phyloP scores from a whole-genome alignment of 2,888 invertebrate species.

The Microplitis deprimator region DNA sequence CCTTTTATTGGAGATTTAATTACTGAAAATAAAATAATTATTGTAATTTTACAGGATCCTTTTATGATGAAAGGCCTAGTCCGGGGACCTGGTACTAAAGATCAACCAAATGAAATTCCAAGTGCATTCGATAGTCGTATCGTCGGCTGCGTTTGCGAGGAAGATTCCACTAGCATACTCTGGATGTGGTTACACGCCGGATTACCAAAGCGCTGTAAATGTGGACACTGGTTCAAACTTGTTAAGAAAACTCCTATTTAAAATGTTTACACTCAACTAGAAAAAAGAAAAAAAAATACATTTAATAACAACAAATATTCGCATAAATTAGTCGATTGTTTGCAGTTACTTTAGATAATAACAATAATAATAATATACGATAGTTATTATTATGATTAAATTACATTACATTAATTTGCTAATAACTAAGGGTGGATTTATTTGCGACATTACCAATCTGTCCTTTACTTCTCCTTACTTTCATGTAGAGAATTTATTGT shows the following conservation, averaged over 20 bases:
- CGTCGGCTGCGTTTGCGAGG: constrained; percentile 97
- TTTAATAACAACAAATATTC: constrained; percentile 31
- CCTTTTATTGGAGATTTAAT: constrained; percentile 16
- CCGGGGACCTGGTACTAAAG: constrained; percentile 87
- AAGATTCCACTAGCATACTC: constrained; percentile 89
- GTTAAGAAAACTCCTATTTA: constrained; percentile 82
- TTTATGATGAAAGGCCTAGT: constrained; percentile 88
- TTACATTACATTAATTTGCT: constrained; percentile 59
- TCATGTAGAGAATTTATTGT: background rate
- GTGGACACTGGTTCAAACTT: constrained; percentile 97
- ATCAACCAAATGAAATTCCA: constrained; percentile 89
- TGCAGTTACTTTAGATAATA: constrained; percentile 57
- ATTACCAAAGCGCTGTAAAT: constrained; percentile 91
- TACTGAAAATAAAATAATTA: background rate
- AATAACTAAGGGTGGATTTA: constrained; percentile 51
- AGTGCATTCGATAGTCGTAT: constrained; percentile 92
- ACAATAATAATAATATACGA: background rate
- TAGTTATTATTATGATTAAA: constrained; percentile 41
- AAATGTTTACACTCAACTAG: constrained; percentile 16
- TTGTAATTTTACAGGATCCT: constrained; percentile 75
- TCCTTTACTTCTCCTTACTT: constrained; percentile 15
- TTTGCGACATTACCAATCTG: constrained; percentile 43
- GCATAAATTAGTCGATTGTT: constrained; percentile 61
- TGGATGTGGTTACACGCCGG: constrained; percentile 98
- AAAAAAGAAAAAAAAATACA: constrained; percentile 16